Evolutionary conservation across 2,113 vertebrate genomes (phyloP).

Genomic region (Apaloderma vittatum): DNA sequence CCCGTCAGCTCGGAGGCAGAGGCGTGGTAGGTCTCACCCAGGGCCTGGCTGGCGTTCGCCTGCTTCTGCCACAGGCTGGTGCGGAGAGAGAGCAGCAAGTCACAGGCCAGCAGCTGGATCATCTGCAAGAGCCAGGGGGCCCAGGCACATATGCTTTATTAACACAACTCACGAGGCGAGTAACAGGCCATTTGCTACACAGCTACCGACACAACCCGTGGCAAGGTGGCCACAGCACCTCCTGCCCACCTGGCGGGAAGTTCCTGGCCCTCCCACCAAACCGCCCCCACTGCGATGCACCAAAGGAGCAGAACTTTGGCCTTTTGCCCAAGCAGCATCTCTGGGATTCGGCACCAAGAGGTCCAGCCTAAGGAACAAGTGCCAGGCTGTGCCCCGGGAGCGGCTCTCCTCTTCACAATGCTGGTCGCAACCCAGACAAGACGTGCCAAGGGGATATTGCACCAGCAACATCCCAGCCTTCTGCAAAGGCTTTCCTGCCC

Average conservation of each 20-base stretch:
- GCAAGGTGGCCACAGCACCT: background rate
- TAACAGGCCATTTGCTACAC: background rate
- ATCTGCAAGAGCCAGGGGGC: conserved; percentile 78
- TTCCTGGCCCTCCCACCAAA: rapidly evolving
- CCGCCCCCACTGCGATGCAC: background rate
- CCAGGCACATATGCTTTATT: background rate
- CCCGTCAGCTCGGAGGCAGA: conserved; percentile 89
- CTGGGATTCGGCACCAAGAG: rapidly evolving
- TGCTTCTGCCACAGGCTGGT: conserved; percentile 95
- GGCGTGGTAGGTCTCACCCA: conserved; percentile 90
- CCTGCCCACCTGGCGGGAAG: background rate
- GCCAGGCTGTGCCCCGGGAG: background rate
- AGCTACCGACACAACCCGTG: rapidly evolving
- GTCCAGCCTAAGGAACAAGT: background rate
- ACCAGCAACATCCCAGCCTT: background rate
- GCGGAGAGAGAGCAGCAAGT: conserved; percentile 92
- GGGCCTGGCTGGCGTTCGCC: conserved; percentile 75
- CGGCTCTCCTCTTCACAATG: background rate
- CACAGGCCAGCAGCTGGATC: conserved; percentile 92
- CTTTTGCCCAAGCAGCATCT: background rate
- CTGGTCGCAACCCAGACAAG: background rate
- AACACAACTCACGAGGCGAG: background rate
- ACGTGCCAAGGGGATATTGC: rapidly evolving
- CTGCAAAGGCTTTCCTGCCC: background rate
- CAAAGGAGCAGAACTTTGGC: background rate